Percentiles rank a stretch among this genome's conserved stretches.
Conservation (phyloP, 2,113 vertebrate genomes). For the Hemicordylus capensis region DNA sequence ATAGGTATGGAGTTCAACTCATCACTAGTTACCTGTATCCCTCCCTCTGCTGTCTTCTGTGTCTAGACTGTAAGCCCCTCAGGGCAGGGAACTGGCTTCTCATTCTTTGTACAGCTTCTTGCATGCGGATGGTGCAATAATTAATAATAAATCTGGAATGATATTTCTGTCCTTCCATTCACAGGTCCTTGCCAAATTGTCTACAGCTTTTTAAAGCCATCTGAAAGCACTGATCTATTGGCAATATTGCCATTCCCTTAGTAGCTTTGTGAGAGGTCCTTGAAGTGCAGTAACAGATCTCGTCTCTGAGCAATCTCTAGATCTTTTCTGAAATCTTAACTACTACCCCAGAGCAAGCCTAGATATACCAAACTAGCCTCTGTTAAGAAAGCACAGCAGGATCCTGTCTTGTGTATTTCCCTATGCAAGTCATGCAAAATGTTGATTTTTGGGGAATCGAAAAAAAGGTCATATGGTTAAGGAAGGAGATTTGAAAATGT, state of each 20-base stretch:
- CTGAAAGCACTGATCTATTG: neutral
- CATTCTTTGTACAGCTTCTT: too few relatives aligned
- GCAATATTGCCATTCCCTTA: neutral
- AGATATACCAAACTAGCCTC: neutral
- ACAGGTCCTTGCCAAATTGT: neutral
- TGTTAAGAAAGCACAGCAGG: neutral
- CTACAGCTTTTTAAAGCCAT: too few relatives aligned
- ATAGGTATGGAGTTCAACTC: too few relatives aligned
- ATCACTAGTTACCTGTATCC: too few relatives aligned
- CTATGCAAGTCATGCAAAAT: neutral
- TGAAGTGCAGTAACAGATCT: neutral
- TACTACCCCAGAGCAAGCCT: neutral
- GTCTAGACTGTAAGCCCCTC: too few relatives aligned
- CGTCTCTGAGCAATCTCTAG: neutral
- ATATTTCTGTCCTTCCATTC: neutral
- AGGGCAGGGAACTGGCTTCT: too few relatives aligned
- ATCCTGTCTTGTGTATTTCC: too few relatives aligned
- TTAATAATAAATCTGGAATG: neutral
- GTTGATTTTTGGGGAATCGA: too few relatives aligned
- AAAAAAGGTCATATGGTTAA: neutral
- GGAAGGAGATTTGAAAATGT: neutral
- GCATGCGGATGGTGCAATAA: too few relatives aligned
- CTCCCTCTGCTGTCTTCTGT: too few relatives aligned
- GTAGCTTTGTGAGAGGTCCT: neutral
- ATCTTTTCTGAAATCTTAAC: neutral